Evolutionary conservation across 2,113 vertebrate species (phyloP).

Genomic region (Gobius niger): DNA sequence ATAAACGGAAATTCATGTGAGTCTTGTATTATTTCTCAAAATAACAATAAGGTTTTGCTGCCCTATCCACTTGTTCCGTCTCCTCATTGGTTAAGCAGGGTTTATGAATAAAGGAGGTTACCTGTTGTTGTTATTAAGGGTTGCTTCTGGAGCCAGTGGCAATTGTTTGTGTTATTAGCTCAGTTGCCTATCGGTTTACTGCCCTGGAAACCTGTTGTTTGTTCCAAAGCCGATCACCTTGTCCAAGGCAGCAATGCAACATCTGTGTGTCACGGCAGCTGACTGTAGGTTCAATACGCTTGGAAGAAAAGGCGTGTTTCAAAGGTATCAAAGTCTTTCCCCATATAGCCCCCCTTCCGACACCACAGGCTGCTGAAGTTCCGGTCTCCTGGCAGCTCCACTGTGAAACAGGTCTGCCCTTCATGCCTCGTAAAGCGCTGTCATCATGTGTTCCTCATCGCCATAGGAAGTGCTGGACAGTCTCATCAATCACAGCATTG

Average conservation of each 20-base stretch:
- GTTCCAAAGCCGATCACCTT: constrained; percentile 50
- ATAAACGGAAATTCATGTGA: too few species aligned
- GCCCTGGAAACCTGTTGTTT: constrained; percentile 58
- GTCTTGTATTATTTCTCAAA: too few species aligned
- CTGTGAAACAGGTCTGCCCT: constrained; percentile 28
- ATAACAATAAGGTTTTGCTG: too few species aligned
- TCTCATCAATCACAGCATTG: constrained; percentile 37
- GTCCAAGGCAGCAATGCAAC: constrained; percentile 58
- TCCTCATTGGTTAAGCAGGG: background rate
- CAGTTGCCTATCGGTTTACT: constrained; percentile 47
- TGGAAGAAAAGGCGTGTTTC: constrained; percentile 16
- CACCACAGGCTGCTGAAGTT: constrained; percentile 5
- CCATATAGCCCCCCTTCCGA: constrained; percentile 33
- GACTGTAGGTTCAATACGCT: background rate
- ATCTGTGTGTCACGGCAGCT: constrained; percentile 58
- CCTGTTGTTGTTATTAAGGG: constrained; percentile 68
- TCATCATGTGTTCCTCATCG: constrained; percentile 20
- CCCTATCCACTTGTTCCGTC: too few species aligned
- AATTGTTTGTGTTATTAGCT: constrained; percentile 73
- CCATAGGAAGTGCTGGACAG: constrained; percentile 38
- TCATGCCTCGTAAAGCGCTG: constrained; percentile 25
- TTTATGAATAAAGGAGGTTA: constrained; percentile 42
- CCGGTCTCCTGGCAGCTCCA: constrained; percentile 20
- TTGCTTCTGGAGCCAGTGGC: constrained; percentile 56
- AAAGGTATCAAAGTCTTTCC: constrained; percentile 20